A percentile compares a stretch with the other conserved stretches of the same genome.
These are phyloP conservation scores for Drosophila cyrtoloma DNA, from an alignment of 2,888 invertebrate genomes.

Conservation along the genomic window DNA sequence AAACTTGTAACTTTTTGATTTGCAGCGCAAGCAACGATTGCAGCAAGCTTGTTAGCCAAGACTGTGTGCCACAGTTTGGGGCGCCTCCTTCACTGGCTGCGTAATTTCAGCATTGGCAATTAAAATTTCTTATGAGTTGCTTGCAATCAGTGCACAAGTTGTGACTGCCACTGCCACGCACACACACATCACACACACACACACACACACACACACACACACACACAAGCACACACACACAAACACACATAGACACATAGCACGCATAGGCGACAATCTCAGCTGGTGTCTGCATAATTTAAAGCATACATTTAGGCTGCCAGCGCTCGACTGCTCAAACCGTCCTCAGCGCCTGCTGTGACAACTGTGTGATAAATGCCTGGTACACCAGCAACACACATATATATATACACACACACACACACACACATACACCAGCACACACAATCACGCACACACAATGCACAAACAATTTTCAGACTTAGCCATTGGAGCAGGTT, in stretches of 20 bases:
- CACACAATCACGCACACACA: conserved; percentile 46
- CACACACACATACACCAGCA: not conserved
- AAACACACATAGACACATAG: conserved; percentile 14
- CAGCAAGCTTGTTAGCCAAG: conserved; percentile 64
- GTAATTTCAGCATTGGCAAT: conserved; percentile 81
- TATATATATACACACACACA: conserved; percentile 15
- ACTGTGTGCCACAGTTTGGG: conserved; percentile 33
- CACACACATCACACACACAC: conserved; percentile 38
- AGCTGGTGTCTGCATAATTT: conserved; percentile 81
- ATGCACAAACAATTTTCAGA: conserved; percentile 65
- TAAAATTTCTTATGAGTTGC: conserved; percentile 83
- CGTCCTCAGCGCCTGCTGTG: conserved; percentile 59
- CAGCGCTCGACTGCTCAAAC: conserved; percentile 46
- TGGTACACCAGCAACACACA: conserved; percentile 47
- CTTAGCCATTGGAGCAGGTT: conserved; percentile 36
- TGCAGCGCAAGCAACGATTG: conserved; percentile 65
- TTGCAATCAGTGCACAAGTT: conserved; percentile 78
- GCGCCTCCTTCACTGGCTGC: conserved; percentile 48
- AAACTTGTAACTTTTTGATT: conserved; percentile 77
- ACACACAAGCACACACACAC: not conserved
- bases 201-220: conserved; percentile 13
- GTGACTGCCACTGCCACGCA: conserved; percentile 36
- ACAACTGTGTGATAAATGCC: conserved; percentile 77
- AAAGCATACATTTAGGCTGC: conserved; percentile 81
- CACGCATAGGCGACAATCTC: conserved; percentile 64